Conservation (phyloP, 2,888 invertebrate species). For the Calephelis perditalis region DNA sequence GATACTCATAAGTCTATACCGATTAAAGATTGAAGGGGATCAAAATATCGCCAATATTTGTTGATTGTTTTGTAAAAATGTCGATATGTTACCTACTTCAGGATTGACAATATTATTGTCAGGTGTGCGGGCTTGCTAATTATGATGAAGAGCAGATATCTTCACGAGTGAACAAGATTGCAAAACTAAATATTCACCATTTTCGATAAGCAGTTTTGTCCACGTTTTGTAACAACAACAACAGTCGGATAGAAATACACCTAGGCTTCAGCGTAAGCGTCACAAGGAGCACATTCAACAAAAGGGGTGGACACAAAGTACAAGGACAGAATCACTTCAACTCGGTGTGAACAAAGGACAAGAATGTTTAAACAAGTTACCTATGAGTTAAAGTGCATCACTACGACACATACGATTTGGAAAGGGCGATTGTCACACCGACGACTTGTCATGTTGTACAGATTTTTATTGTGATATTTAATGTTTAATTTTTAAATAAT, state of each 20-base stretch:
- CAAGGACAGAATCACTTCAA: constrained; percentile 33
- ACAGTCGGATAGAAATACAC: constrained; percentile 45
- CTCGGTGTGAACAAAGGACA: constrained; percentile 22
- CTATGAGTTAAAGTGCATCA: constrained; percentile 46
- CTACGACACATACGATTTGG: constrained; percentile 58
- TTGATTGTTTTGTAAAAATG: too few relatives aligned
- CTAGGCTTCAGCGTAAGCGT: constrained; percentile 57
- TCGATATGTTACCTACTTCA: too few relatives aligned
- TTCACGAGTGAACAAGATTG: constrained; percentile 39
- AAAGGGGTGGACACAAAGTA: constrained; percentile 30
- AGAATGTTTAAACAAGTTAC: constrained; percentile 19
- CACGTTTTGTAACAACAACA: constrained; percentile 56
- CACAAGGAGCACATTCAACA: constrained; percentile 50
- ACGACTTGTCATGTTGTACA: constrained; percentile 39
- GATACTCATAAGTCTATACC: too few relatives aligned
- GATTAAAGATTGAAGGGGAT: background rate
- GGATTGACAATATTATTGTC: too few relatives aligned
- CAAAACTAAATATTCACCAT: constrained; percentile 49
- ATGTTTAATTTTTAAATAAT: constrained; percentile 3
- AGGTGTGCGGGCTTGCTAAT: constrained; percentile 14
- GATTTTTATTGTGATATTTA: constrained; percentile 1
- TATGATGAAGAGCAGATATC: constrained; percentile 37
- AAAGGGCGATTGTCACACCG: constrained; percentile 68
- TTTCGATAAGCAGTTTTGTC: constrained; percentile 53
- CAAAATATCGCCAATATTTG: background rate